Percentiles rank a stretch among this genome's conserved stretches.
Conservation (phyloP, 30 jellyfish, hydroid and myxozoan genomes). For the Aurelia aurita complex sp. Pacific region DNA sequence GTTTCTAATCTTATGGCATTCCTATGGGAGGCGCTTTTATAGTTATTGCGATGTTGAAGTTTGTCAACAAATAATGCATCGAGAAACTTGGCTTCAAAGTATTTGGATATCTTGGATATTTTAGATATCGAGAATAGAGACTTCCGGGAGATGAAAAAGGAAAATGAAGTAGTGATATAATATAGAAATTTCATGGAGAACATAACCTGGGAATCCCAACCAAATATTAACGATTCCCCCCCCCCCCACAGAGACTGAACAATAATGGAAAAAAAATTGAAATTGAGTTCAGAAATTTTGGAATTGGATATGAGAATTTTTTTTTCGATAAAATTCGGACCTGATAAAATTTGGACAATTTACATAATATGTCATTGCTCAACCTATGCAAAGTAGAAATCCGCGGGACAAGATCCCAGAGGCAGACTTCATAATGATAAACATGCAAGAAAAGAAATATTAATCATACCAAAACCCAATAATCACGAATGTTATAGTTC, state of each 20-base stretch:
- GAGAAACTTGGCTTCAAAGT: conserved; percentile 5
- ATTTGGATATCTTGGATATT: conserved; percentile 5
- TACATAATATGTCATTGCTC: no score
- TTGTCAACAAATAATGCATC: neutral
- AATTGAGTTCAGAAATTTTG: no score
- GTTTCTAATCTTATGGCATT: neutral
- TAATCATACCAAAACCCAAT: neutral
- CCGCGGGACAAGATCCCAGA: no score
- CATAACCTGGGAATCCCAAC: conserved; percentile 11
- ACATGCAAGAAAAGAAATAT: no score
- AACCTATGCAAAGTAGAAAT: no score
- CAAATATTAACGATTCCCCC: neutral
- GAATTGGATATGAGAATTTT: no score
- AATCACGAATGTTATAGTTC: neutral
- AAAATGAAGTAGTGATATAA: neutral
- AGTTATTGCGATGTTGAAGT: neutral
- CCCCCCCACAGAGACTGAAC: neutral
- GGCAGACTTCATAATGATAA: no score
- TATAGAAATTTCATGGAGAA: neutral
- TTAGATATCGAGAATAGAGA: neutral
- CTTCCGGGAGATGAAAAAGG: neutral
- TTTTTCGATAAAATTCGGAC: no score
- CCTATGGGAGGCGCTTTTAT: neutral
- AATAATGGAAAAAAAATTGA: no score
- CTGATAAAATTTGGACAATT: no score